Evolutionary conservation across 2,888 invertebrate genomes (phyloP).

Genomic region (Microdon myrmicae): DNA sequence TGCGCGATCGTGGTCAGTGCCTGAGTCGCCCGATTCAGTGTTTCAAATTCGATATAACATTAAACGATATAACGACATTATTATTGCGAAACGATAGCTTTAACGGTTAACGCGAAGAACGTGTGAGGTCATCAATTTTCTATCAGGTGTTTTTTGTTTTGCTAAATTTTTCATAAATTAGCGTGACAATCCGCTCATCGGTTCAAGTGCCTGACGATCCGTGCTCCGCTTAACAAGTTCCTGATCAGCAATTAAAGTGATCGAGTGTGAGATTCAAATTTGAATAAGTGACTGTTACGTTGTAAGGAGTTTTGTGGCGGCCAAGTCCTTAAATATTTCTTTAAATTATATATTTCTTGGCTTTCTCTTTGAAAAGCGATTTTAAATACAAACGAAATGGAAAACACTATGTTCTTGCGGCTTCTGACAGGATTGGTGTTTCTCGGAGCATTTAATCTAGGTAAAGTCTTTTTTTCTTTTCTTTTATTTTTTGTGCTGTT

Average conservation of each 20-base stretch:
- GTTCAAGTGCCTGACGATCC: constrained; percentile 25
- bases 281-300: too few species aligned
- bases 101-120: constrained; percentile 7
- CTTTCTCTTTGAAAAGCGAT: too few species aligned
- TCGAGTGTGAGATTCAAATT: too few species aligned
- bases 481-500: not conserved
- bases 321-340: too few species aligned
- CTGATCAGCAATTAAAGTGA: too few species aligned
- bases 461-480: constrained; percentile 17
- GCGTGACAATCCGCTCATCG: constrained; percentile 16
- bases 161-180: constrained; percentile 25
- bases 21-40: constrained; percentile 22
- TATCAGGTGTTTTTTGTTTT: too few species aligned
- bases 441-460: constrained; percentile 25
- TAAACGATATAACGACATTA: constrained; percentile 4
- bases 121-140: too few species aligned
- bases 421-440: constrained; percentile 33
- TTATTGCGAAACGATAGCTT: too few species aligned
- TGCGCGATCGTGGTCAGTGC: constrained; percentile 22
- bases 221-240: constrained; percentile 19
- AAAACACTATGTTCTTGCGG: constrained; percentile 17
- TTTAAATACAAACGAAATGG: constrained; percentile 20
- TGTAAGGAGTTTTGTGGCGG: too few species aligned
- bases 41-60: constrained; percentile 4
- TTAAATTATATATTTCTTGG: too few species aligned